A percentile compares a stretch with the other conserved stretches of the same genome.
These are phyloP conservation scores for Phoeniculus purpureus DNA, from an alignment of 2,797 vertebrate genomes.

Conservation along the genomic window DNA sequence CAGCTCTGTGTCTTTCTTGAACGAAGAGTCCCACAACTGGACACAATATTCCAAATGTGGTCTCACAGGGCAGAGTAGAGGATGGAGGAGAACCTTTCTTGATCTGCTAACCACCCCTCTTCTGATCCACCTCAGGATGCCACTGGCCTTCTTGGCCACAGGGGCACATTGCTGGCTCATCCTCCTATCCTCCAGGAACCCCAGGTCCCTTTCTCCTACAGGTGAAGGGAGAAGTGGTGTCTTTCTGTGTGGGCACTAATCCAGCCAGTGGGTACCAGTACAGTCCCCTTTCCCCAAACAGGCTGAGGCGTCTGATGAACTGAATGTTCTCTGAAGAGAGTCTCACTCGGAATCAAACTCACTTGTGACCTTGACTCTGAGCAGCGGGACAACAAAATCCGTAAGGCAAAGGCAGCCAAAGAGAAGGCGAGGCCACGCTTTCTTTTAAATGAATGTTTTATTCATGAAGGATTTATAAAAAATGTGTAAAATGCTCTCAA, in stretches of 20 bases:
- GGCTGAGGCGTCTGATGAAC: conserved; percentile 12
- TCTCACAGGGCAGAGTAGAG: too few relatives aligned
- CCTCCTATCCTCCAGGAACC: too few relatives aligned
- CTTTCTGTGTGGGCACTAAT: background rate
- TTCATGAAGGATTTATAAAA: conserved; percentile 65
- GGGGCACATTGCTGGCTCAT: too few relatives aligned
- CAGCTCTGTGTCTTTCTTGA: too few relatives aligned
- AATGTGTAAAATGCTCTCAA: conserved; percentile 46
- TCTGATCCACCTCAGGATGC: too few relatives aligned
- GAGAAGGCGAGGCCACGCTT: background rate
- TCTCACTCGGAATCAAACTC: conserved; percentile 56
- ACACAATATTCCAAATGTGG: too few relatives aligned
- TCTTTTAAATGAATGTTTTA: conserved; percentile 70
- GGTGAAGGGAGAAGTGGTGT: too few relatives aligned
- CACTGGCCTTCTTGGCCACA: too few relatives aligned
- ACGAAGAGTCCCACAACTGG: too few relatives aligned
- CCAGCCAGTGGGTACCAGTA: background rate
- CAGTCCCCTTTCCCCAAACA: background rate
- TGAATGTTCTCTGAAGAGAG: conserved; percentile 15
- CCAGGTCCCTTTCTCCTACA: too few relatives aligned
- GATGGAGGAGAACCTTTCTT: too few relatives aligned
- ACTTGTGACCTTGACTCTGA: conserved; percentile 50
- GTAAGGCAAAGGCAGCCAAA: conserved; percentile 23
- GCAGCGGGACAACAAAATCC: conserved; percentile 46
- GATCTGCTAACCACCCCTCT: too few relatives aligned